These are phyloP conservation scores for Alaudala cheleensis DNA, from an alignment of 2,113 vertebrate species.

Conservation along the genomic window DNA sequence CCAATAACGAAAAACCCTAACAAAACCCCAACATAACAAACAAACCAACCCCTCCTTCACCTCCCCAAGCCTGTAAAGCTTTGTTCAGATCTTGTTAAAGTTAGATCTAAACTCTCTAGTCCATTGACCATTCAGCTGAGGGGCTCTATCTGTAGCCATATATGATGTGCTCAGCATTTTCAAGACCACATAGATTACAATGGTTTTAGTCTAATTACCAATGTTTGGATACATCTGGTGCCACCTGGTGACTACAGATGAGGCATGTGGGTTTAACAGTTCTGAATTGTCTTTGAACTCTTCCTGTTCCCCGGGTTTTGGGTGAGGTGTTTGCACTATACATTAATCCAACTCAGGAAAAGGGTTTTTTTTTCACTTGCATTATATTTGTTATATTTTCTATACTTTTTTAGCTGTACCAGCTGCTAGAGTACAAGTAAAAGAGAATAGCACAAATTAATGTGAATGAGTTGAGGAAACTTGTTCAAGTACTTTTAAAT, in stretches of 20 bases:
- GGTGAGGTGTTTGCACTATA: background rate
- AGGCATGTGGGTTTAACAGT: background rate
- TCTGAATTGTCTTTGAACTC: background rate
- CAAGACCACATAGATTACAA: background rate
- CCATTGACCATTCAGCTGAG: background rate
- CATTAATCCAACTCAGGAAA: background rate
- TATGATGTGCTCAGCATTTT: background rate
- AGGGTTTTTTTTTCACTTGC: background rate
- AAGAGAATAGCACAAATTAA: conserved; percentile 8
- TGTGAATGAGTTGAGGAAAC: background rate
- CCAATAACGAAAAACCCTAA: background rate
- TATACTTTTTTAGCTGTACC: background rate
- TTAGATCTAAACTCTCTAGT: background rate
- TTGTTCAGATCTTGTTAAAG: background rate
- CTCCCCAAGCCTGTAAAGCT: fast-evolving
- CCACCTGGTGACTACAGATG: conserved; percentile 11
- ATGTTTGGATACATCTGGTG: background rate
- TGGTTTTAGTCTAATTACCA: background rate
- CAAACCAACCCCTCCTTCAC: fast-evolving
- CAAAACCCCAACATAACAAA: background rate
- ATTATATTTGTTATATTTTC: background rate
- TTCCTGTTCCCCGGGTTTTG: background rate
- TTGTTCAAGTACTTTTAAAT: conserved; percentile 30
- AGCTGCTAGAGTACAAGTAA: background rate
- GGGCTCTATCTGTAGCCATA: background rate